phyloP scores from a whole-genome alignment of 2,888 invertebrate species.

The Amphimallon solstitiale region DNA sequence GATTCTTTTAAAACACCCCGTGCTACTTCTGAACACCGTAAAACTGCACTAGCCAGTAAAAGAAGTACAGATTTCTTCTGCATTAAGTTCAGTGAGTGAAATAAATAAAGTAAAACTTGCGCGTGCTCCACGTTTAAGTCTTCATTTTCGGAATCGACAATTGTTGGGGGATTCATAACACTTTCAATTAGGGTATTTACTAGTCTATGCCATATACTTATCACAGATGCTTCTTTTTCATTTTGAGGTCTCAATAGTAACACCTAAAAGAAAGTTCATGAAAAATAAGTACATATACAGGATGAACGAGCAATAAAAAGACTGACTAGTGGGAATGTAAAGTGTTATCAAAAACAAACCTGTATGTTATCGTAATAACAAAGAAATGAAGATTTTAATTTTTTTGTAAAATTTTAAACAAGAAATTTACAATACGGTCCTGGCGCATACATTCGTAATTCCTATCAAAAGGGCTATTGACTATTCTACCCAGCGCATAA shows the following conservation, averaged over 20 bases:
- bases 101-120: slow-evolving; percentile 90
- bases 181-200: slow-evolving; percentile 90
- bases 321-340: neutral
- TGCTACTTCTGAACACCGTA: slow-evolving; percentile 74
- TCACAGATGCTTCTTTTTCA: slow-evolving; percentile 89
- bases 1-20: slow-evolving; percentile 69
- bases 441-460: no score
- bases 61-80: slow-evolving; percentile 95
- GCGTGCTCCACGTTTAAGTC: slow-evolving; percentile 97
- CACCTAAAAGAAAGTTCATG: slow-evolving; percentile 65
- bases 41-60: slow-evolving; percentile 80
- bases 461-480: no score
- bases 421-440: no score
- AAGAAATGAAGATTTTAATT: no score
- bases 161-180: slow-evolving; percentile 74
- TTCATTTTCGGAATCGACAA: slow-evolving; percentile 78
- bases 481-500: no score
- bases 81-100: slow-evolving; percentile 94
- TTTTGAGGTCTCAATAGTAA: slow-evolving; percentile 81
- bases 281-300: no score
- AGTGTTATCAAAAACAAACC: neutral
- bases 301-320: slow-evolving; percentile 32
- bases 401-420: no score
- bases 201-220: slow-evolving; percentile 91
- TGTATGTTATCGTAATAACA: no score